A percentile compares a stretch with the other conserved stretches of the same genome.
Evolutionary conservation across 2,113 vertebrate species (phyloP).

Genomic region (Datnioides undecimradiatus): DNA sequence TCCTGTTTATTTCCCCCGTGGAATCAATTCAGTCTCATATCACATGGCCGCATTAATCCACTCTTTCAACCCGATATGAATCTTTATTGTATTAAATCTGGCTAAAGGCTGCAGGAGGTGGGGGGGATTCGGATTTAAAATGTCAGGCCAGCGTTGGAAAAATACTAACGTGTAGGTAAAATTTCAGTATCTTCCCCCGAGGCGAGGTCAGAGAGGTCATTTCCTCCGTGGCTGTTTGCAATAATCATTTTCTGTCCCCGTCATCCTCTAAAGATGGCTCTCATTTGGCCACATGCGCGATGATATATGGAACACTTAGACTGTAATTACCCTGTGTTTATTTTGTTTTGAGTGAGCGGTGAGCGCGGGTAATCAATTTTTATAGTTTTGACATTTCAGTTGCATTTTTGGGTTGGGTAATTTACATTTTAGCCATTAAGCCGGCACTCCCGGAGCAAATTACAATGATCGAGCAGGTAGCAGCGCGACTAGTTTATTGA

Average conservation of each 20-base stretch:
- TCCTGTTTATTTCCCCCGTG: not conserved
- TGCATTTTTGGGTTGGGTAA: constrained; percentile 11
- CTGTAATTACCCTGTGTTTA: constrained; percentile 27
- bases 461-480: constrained; percentile 27
- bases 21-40: constrained; percentile 18
- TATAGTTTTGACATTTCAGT: constrained; percentile 19
- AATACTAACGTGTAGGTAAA: not conserved
- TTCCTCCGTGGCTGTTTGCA: constrained; percentile 10
- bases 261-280: not conserved
- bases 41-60: not conserved
- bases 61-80: constrained; percentile 5
- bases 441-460: not conserved
- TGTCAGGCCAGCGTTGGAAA: not conserved
- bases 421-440: constrained; percentile 31
- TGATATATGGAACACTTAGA: constrained; percentile 33
- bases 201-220: not conserved
- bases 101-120: not conserved
- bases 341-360: constrained; percentile 33
- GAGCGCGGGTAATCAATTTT: constrained; percentile 27
- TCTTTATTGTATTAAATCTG: constrained; percentile 7
- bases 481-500: not conserved
- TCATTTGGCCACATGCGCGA: not conserved
- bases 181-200: not conserved
- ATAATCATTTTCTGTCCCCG: not conserved
- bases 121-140: not conserved